phyloP scores from a whole-genome alignment of 2,888 invertebrate genomes.

The Mesorhabditis spiculigera region DNA sequence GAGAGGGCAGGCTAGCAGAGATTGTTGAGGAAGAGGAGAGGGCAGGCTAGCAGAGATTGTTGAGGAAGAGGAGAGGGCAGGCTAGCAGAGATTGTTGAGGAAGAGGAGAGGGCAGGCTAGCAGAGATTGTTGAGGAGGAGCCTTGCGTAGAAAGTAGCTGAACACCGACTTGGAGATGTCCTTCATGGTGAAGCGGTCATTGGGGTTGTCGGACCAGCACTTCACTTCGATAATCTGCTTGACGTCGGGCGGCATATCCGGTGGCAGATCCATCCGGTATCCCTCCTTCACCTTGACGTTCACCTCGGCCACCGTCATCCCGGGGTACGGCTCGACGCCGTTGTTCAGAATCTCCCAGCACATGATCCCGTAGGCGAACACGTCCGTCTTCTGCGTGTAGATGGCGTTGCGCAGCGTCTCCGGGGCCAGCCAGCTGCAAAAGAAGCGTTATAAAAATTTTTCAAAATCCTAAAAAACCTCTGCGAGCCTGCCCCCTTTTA shows the following conservation, averaged over 20 bases:
- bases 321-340: slow-evolving; percentile 43
- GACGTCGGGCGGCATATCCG: not conserved
- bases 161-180: slow-evolving; percentile 14
- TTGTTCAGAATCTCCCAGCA: slow-evolving; percentile 36
- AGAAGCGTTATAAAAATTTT: not conserved
- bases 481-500: not conserved
- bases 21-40: not conserved
- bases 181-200: slow-evolving; percentile 20
- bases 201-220: slow-evolving; percentile 21
- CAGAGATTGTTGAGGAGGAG: not conserved
- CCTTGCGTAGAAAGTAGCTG: not conserved
- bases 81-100: not conserved
- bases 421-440: slow-evolving; percentile 30
- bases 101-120: not conserved
- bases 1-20: too few relatives aligned
- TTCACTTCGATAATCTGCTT: slow-evolving; percentile 7
- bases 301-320: slow-evolving; percentile 39
- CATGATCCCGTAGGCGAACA: slow-evolving; percentile 33
- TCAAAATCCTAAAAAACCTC: too few relatives aligned
- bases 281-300: slow-evolving; percentile 20
- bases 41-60: not conserved
- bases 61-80: not conserved
- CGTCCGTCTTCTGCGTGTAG: slow-evolving; percentile 35
- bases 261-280: slow-evolving; percentile 27
- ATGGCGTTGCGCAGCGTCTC: slow-evolving; percentile 26